A percentile compares a stretch with the other conserved stretches of the same genome.
Evolutionary conservation across 2,888 invertebrate species (phyloP).

Genomic region (Lymantria monacha): DNA sequence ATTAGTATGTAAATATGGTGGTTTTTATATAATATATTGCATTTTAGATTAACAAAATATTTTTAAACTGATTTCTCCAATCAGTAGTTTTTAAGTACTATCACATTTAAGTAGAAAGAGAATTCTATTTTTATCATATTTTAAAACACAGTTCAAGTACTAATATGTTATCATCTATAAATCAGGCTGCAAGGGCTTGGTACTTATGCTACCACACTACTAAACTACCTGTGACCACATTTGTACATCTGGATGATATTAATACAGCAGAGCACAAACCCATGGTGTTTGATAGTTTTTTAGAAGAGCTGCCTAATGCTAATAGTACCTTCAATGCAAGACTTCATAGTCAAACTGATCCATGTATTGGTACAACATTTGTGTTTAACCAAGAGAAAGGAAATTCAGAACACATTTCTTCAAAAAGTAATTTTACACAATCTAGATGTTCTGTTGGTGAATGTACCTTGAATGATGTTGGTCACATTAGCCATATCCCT

Average conservation of each 20-base stretch:
- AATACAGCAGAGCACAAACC: slow-evolving; percentile 29
- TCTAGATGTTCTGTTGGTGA: neutral
- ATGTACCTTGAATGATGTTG: slow-evolving; percentile 45
- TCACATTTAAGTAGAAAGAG: slow-evolving; percentile 54
- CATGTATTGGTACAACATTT: slow-evolving; percentile 13
- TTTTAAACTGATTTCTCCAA: slow-evolving; percentile 35
- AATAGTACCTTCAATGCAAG: slow-evolving; percentile 46
- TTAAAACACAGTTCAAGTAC: slow-evolving; percentile 41
- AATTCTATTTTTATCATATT: slow-evolving; percentile 43
- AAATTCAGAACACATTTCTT: neutral
- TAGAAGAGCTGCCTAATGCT: slow-evolving; percentile 46
- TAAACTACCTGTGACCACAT: slow-evolving; percentile 64
- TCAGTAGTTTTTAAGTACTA: slow-evolving; percentile 53
- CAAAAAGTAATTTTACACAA: slow-evolving; percentile 7
- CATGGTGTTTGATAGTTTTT: slow-evolving; percentile 25
- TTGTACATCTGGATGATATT: slow-evolving; percentile 63
- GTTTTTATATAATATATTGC: slow-evolving; percentile 23
- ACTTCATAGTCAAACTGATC: slow-evolving; percentile 28
- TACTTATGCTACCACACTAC: slow-evolving; percentile 71
- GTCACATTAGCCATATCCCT: slow-evolving; percentile 67
- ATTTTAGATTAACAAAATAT: slow-evolving; percentile 12
- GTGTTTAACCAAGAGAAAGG: neutral
- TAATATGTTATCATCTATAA: slow-evolving; percentile 48
- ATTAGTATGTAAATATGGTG: slow-evolving; percentile 15
- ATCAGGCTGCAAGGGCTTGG: slow-evolving; percentile 70